Percentiles rank a stretch among this genome's conserved stretches.
Evolutionary conservation across 2,113 vertebrate genomes (phyloP).

Genomic region (Vulpes ferrilata): DNA sequence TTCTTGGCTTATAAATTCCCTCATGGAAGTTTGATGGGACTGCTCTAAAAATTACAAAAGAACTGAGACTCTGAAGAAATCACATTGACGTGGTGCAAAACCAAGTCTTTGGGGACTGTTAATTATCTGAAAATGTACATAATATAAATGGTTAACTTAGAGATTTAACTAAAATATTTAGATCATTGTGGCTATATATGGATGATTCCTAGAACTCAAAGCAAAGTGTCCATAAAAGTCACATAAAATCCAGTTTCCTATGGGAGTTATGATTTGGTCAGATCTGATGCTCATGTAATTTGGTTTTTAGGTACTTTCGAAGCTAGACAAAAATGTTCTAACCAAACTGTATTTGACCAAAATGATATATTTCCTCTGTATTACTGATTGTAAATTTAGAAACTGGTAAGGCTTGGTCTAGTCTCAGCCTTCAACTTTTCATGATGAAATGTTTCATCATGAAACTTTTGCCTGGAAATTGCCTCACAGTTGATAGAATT

Average conservation of each 20-base stretch:
- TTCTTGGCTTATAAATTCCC: constrained; percentile 61
- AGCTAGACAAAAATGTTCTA: background rate
- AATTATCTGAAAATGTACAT: constrained; percentile 42
- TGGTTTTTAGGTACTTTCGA: background rate
- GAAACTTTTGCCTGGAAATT: constrained; percentile 18
- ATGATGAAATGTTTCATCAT: too few relatives aligned
- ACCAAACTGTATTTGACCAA: constrained; percentile 6
- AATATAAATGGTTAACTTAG: background rate
- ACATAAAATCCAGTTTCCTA: background rate
- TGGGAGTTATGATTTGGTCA: background rate
- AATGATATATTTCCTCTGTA: background rate
- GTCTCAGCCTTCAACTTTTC: background rate
- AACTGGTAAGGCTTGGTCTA: background rate
- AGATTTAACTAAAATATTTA: constrained; percentile 44
- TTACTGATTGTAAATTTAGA: background rate
- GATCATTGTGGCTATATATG: background rate
- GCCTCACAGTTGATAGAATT: background rate
- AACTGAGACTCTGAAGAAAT: constrained; percentile 49
- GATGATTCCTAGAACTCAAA: constrained; percentile 14
- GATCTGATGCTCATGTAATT: background rate
- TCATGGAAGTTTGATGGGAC: constrained; percentile 44
- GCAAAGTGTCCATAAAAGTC: background rate
- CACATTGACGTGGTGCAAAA: background rate
- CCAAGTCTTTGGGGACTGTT: background rate
- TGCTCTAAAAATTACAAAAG: constrained; percentile 45